phyloP scores from a whole-genome alignment of 2,797 vertebrate species.

The Xerus rutilus region DNA sequence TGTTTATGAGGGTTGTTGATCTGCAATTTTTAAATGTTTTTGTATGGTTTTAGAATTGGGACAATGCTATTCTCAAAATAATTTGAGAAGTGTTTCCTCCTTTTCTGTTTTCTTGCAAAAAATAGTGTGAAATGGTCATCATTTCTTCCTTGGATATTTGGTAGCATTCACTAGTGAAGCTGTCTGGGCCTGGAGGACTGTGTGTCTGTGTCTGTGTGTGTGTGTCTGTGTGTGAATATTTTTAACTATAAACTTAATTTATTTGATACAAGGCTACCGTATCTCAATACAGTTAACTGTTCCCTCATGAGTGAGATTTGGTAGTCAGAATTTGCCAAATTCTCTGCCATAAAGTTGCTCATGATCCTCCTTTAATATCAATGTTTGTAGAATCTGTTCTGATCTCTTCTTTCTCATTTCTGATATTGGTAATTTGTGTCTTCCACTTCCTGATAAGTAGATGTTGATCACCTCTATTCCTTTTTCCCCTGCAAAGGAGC shows the following conservation, averaged over 20 bases:
- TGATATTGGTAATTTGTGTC: background rate
- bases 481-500: background rate
- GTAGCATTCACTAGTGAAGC: background rate
- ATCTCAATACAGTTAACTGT: background rate
- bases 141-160: background rate
- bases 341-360: background rate
- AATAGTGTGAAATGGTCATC: background rate
- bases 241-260: background rate
- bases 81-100: background rate
- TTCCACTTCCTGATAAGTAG: background rate
- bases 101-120: constrained; percentile 6
- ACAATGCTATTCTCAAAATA: background rate
- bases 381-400: background rate
- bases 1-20: background rate
- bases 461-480: background rate
- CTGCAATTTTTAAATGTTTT: background rate
- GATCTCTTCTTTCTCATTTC: background rate
- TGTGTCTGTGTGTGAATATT: background rate
- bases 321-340: background rate
- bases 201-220: background rate
- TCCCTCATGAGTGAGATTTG: background rate
- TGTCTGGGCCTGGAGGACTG: background rate
- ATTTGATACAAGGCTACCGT: background rate
- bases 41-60: background rate
- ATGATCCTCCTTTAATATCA: background rate